Percentiles rank a stretch among this genome's conserved stretches.
These are phyloP conservation scores for Sussaba pulchella DNA, from an alignment of 2,888 invertebrate genomes.

Conservation along the genomic window DNA sequence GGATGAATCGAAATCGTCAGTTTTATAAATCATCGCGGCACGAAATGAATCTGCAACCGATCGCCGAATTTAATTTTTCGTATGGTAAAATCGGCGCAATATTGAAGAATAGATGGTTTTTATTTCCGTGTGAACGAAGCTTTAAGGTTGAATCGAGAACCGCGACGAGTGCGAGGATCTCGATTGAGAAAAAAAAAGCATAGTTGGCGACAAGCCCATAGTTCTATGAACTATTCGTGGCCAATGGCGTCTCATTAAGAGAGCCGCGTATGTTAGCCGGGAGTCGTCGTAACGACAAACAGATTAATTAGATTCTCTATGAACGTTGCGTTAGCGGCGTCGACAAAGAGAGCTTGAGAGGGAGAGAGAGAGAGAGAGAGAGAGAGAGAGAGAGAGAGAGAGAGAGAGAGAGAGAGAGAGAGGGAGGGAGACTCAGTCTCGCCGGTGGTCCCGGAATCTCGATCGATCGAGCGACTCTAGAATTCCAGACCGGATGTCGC, in stretches of 20 bases:
- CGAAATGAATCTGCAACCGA: too few species aligned
- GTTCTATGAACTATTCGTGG: conserved; percentile 49
- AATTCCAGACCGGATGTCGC: background rate
- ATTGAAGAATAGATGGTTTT: background rate
- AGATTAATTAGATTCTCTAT: conserved; percentile 72
- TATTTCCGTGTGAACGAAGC: conserved; percentile 47
- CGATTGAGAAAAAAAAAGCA: conserved; percentile 1
- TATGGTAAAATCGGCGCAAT: too few species aligned
- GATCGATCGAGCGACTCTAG: conserved; percentile 36
- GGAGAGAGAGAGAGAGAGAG: too few species aligned
- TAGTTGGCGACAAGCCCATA: conserved; percentile 7
- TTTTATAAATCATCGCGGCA: too few species aligned
- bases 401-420: too few species aligned
- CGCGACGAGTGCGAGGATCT: conserved; percentile 18
- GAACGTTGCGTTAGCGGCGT: conserved; percentile 37
- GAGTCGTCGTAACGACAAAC: conserved; percentile 71
- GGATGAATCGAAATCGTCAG: too few species aligned
- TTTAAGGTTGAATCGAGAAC: conserved; percentile 29
- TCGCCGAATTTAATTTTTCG: too few species aligned
- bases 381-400: too few species aligned
- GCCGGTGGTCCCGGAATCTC: conserved; percentile 48
- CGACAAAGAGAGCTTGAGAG: background rate
- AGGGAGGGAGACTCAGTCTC: background rate
- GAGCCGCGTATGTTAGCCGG: conserved; percentile 3
- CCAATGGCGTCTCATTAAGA: conserved; percentile 60